Conservation (phyloP, 2,797 vertebrate genomes). For the Vespertilio murinus region DNA sequence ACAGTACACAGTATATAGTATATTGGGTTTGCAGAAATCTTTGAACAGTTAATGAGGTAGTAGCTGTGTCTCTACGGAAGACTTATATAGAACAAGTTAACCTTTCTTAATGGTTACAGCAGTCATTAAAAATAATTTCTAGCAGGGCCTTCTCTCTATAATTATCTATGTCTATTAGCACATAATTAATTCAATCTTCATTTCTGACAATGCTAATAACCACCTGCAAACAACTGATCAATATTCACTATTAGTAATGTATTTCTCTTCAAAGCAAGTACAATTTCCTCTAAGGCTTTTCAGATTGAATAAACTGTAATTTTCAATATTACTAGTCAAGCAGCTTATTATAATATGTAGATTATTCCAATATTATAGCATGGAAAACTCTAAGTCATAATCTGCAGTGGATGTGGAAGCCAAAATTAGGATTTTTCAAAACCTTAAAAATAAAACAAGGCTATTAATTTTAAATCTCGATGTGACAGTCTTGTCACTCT, state of each 20-base stretch:
- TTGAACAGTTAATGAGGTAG: conserved; percentile 77
- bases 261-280: conserved; percentile 70
- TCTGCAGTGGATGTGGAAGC: conserved; percentile 26
- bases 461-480: conserved; percentile 6
- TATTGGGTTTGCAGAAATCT: conserved; percentile 70
- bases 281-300: conserved; percentile 49
- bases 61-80: conserved; percentile 72
- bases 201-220: conserved; percentile 75
- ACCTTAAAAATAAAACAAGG: not conserved
- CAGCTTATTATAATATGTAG: conserved; percentile 23
- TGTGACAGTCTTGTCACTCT: not conserved
- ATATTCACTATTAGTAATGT: conserved; percentile 67
- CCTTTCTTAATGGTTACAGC: conserved; percentile 75
- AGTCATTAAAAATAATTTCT: conserved; percentile 81
- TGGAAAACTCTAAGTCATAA: not conserved
- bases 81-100: conserved; percentile 78
- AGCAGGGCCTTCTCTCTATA: conserved; percentile 63
- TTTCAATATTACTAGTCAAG: conserved; percentile 19
- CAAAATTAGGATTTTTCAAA: conserved; percentile 13
- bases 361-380: conserved; percentile 1
- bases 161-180: conserved; percentile 71
- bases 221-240: conserved; percentile 71
- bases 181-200: conserved; percentile 74
- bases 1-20: conserved; percentile 31
- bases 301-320: conserved; percentile 23